Evolutionary conservation across 2,797 vertebrate genomes (phyloP), one percentile per base, ranked within the genome.

Genomic region (Epinephelus awoara): DNA sequence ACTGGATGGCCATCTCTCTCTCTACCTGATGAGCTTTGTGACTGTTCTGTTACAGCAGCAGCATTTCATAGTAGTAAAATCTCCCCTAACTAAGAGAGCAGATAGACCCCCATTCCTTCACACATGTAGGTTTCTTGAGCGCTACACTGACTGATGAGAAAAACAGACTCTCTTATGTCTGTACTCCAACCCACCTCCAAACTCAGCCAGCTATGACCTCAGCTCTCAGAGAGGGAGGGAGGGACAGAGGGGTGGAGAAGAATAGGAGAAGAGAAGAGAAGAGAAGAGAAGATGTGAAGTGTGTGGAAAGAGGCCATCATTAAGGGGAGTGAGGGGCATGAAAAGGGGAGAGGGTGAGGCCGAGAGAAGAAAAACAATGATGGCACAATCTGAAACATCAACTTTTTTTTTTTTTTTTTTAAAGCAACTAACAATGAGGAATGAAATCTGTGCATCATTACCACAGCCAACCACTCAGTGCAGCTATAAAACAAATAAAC

Each of bases 151-250:
- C 89, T 92, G 87, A 94, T 92, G 91, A 84, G 79, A 90, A 93
- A 93, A 93, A 93, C 92, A 93, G 87, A 86, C 67, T 86, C 72
- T 77, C 75, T 83, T 72, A 71, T 88, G 86, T 87, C 83, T 88
- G 69, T 82, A 77, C 81, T 87, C 77, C 82, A 91, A 79, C 92
- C 91, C 85, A 92, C 86, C 84, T 86, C 68, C 54, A 67, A 79
- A 81, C 68, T 34, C 50, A 77, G 91, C 90, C 91, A 92, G 86
- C 82, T 85, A 93, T 90, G 92, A 93, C 85, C 82, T 92, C 85
- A 93, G 72, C 63, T 65, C 61, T 34, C 62, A 69, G 62, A 62
- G 77, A 85, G 56, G 52, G 79, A 85, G 65, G 51, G 80, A 65
- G 82, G 66, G 49, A 69, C 13, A 13, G 65, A 29, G 63, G 72